Percentiles rank a stretch among this genome's conserved stretches.
phyloP scores from a whole-genome alignment of 2,113 vertebrate genomes.

The Nanorana parkeri region DNA sequence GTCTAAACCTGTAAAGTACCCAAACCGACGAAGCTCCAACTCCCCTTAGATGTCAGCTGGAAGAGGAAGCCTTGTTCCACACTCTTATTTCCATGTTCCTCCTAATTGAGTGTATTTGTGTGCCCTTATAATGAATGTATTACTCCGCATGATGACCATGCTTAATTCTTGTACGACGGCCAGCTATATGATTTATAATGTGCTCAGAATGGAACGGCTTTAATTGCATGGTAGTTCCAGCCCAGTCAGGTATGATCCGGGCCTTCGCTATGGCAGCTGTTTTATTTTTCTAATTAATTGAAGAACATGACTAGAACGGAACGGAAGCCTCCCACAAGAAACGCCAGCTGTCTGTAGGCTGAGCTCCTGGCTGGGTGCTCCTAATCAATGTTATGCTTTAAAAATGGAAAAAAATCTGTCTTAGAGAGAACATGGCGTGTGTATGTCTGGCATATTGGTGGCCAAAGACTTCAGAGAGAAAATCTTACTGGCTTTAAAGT shows the following conservation, averaged over 20 bases:
- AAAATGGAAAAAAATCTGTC: background rate
- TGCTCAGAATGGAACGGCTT: background rate
- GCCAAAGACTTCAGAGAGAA: background rate
- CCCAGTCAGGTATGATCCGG: constrained; percentile 21
- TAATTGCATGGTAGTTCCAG: constrained; percentile 2
- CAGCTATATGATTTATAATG: constrained; percentile 11
- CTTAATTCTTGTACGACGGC: background rate
- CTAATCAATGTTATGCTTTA: constrained; percentile 27
- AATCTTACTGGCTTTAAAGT: too few relatives aligned
- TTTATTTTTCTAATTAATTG: constrained; percentile 41
- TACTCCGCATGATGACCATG: background rate
- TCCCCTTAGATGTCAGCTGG: background rate
- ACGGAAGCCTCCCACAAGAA: constrained; percentile 33
- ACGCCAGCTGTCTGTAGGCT: constrained; percentile 41
- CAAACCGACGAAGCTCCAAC: background rate
- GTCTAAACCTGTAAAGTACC: background rate
- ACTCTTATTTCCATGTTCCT: background rate
- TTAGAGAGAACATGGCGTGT: constrained; percentile 26
- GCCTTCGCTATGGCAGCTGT: constrained; percentile 11
- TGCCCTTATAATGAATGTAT: background rate
- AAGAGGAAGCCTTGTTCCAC: background rate
- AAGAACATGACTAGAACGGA: constrained; percentile 31
- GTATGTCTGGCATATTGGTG: background rate
- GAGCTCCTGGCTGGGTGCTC: constrained; percentile 26
- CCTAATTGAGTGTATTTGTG: constrained; percentile 28